These are phyloP conservation scores for Notarius lentiginosus DNA, from an alignment of 2,113 vertebrate genomes.

Conservation along the genomic window DNA sequence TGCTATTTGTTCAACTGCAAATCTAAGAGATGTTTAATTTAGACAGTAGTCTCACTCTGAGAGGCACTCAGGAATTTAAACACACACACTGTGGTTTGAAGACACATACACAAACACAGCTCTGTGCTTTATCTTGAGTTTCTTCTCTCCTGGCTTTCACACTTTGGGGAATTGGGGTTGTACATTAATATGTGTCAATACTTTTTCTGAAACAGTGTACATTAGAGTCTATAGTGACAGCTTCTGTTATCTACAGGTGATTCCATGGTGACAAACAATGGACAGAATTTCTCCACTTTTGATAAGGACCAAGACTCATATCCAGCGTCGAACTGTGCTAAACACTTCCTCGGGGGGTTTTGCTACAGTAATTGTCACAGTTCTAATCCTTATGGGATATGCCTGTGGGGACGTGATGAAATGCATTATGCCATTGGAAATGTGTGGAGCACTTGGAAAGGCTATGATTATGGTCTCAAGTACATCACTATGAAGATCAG, in stretches of 20 bases:
- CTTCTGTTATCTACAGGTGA: constrained; percentile 63
- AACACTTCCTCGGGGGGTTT: constrained; percentile 69
- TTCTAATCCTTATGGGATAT: constrained; percentile 70
- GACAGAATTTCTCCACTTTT: constrained; percentile 79
- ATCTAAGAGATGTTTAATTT: too few species aligned
- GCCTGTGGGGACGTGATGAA: constrained; percentile 45
- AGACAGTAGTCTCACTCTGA: too few species aligned
- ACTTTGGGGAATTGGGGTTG: too few species aligned
- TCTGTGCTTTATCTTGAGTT: too few species aligned
- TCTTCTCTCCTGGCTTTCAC: too few species aligned
- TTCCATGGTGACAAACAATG: constrained; percentile 64
- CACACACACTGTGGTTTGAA: too few species aligned
- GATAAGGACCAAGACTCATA: constrained; percentile 71
- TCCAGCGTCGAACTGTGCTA: constrained; percentile 59
- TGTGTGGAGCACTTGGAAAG: constrained; percentile 47
- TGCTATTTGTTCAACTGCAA: too few species aligned
- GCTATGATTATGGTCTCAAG: constrained; percentile 48
- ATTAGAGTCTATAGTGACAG: neutral
- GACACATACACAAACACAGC: too few species aligned
- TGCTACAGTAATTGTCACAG: constrained; percentile 74
- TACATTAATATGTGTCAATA: neutral
- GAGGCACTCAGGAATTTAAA: too few species aligned
- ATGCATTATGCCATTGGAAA: constrained; percentile 37
- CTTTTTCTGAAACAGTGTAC: neutral
- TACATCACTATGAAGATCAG: constrained; percentile 58